A percentile compares a stretch with the other conserved stretches of the same genome.
These are phyloP conservation scores for Pollimyrus isidori DNA, from an alignment of 2,113 vertebrate genomes.

Conservation along the genomic window DNA sequence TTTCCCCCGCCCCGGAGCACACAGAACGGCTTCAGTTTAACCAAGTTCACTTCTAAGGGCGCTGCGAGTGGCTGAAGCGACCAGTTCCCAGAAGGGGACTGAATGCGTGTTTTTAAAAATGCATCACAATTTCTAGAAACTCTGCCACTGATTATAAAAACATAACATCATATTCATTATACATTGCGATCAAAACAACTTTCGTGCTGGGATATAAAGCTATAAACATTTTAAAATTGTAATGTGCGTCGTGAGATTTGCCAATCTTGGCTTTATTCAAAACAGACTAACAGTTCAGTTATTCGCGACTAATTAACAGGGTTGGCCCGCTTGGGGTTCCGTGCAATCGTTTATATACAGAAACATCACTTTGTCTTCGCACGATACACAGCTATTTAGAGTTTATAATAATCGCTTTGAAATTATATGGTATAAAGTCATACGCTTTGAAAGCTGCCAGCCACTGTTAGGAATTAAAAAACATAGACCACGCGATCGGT, in stretches of 20 bases:
- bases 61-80: neutral
- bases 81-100: neutral
- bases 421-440: neutral
- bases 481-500: neutral
- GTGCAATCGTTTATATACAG: neutral
- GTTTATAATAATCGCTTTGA: neutral
- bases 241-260: neutral
- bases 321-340: neutral
- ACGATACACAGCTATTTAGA: neutral
- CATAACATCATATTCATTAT: neutral
- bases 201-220: neutral
- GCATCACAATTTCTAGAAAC: neutral
- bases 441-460: neutral
- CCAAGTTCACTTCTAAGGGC: neutral
- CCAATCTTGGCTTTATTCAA: neutral
- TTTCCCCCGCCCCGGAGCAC: constrained; percentile 7
- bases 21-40: constrained; percentile 4
- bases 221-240: neutral
- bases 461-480: neutral
- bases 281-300: neutral
- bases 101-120: neutral
- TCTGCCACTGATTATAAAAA: neutral
- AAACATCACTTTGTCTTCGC: neutral
- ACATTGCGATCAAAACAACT: neutral
- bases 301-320: neutral